Evolutionary conservation across 2,113 vertebrate species (phyloP).

Genomic region (Lethenteron reissneri): DNA sequence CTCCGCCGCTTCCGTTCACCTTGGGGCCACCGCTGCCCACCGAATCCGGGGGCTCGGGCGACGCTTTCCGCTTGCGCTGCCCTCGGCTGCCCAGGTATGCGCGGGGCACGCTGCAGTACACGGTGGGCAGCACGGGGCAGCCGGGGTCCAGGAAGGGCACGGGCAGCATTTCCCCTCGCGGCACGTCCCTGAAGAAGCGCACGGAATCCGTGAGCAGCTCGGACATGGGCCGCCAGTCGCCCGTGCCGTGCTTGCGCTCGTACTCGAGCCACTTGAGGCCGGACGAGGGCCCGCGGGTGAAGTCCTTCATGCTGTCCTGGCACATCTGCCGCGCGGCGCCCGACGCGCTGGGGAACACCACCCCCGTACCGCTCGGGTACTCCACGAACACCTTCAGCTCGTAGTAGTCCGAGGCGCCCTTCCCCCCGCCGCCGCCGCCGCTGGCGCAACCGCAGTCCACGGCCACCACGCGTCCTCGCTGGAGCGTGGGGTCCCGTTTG

Average conservation of each 20-base stretch:
- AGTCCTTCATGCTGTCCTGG: constrained; percentile 45
- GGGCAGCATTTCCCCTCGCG: constrained; percentile 34
- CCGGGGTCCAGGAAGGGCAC: constrained; percentile 33
- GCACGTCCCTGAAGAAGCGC: constrained; percentile 45
- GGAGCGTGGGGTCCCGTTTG: constrained; percentile 51
- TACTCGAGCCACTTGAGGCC: constrained; percentile 59
- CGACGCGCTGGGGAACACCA: constrained; percentile 40
- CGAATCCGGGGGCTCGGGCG: constrained; percentile 24
- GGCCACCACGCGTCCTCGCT: constrained; percentile 40
- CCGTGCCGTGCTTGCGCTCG: constrained; percentile 39
- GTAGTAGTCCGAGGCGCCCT: constrained; percentile 13
- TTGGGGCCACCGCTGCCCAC: not conserved
- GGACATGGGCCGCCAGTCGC: constrained; percentile 53
- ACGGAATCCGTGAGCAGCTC: constrained; percentile 48
- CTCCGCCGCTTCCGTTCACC: constrained; percentile 19
- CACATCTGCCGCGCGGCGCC: constrained; percentile 58
- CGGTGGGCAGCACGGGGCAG: constrained; percentile 21
- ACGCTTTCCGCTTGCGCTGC: constrained; percentile 28
- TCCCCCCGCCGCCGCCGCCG: constrained; percentile 22
- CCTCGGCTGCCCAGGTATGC: constrained; percentile 15
- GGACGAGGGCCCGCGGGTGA: constrained; percentile 37
- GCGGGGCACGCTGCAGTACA: constrained; percentile 18
- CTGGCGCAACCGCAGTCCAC: constrained; percentile 32
- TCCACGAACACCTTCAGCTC: constrained; percentile 57
- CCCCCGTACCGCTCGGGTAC: constrained; percentile 45